Base-by-base conservation (phyloP, 2,888 invertebrate species). In the Boloria euphrosyne region DNA sequence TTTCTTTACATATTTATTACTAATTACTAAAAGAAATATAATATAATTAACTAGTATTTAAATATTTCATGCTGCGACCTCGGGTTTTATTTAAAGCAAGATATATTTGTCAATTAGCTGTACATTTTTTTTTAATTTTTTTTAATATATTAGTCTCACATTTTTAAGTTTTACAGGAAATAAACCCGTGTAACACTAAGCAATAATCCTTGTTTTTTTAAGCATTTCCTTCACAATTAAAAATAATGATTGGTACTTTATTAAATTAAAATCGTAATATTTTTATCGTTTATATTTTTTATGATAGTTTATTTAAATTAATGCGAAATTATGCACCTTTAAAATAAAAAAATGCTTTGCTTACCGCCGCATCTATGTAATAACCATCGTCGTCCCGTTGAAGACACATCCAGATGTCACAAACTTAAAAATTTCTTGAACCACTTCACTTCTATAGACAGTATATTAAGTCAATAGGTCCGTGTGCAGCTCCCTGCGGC, bases 381-480 rank as follows among this genome's bases (percentile, higher is more conserved):
- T 78, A 74, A 78, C 77, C 82, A 83, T 81, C 84, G 76, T 89
- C 89, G 78, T 90, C 87, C 83, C 89, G 79, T 80, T 89, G 90
- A 75, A 90, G 85, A 87, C 91, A 92, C 91, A 92, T 91, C 86
- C 90, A 92, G 89, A 77, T 77, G 78, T 78, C 83, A 84, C 84
- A 78, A 73, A 71, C 72, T 73, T 68, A 60, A 57, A 57, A 68
- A 68, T 70, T 63, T 38, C 22, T 52, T 47, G 22, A 27, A 22
- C 18, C 78, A 84, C 83, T 76, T 75, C 79, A 83, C 82, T 74
- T 72, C 51, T 74, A 74, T 72, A 72, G 75, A 69, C 62, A 62
- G 61, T 70, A 68, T 38, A 10, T 63, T 27, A 75, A 72, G 71
- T 64, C 72, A 71, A 52, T 65, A 68, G 78, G 83, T 46, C 82